Percentiles rank a stretch among this genome's conserved stretches.
phyloP scores from a whole-genome alignment of 2,113 vertebrate species.

The Hippocampus barbouri region DNA sequence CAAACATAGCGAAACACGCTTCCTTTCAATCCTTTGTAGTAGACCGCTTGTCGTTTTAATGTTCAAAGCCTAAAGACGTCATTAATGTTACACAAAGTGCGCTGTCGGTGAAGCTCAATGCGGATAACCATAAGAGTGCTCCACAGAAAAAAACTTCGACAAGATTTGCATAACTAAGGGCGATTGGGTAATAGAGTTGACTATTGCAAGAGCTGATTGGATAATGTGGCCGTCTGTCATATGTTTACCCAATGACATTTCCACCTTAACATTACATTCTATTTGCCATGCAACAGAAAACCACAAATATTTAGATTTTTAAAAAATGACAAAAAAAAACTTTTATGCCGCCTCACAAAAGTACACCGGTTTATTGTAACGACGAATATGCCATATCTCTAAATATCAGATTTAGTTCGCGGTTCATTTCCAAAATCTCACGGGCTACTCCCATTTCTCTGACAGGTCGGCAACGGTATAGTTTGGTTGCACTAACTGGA shows the following conservation, averaged over 20 bases:
- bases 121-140: slow-evolving; percentile 23
- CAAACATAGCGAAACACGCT: slow-evolving; percentile 41
- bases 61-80: background rate
- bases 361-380: background rate
- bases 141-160: slow-evolving; percentile 51
- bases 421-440: no score
- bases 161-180: slow-evolving; percentile 46
- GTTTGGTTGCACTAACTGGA: slow-evolving; percentile 8
- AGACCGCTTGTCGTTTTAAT: background rate
- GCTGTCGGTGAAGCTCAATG: slow-evolving; percentile 32
- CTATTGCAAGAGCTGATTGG: slow-evolving; percentile 46
- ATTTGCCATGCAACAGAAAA: background rate
- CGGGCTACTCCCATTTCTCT: background rate
- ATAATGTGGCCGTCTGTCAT: background rate
- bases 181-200: slow-evolving; percentile 28
- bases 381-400: no score
- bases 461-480: background rate
- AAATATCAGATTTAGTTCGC: background rate
- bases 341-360: background rate
- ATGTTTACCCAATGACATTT: slow-evolving; percentile 35
- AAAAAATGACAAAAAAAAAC: background rate
- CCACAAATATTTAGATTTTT: background rate
- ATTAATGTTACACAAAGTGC: slow-evolving; percentile 25
- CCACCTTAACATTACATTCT: background rate
- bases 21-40: slow-evolving; percentile 1